These are phyloP conservation scores for Drosophila prosaltans DNA, from an alignment of 1,140 invertebrate genomes.

Conservation along the genomic window DNA sequence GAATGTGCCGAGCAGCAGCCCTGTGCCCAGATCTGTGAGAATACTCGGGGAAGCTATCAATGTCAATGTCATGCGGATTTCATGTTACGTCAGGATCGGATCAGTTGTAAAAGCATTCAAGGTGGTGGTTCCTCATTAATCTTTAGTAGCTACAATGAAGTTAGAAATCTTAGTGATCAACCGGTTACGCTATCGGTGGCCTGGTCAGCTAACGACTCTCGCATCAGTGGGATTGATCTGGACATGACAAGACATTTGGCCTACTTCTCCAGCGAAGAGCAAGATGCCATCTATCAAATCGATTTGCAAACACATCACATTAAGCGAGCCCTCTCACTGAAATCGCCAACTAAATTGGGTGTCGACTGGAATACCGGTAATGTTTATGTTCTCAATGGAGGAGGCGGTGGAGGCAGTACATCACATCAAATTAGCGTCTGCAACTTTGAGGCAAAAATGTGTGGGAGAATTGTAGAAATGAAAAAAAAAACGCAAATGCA, in stretches of 20 bases:
- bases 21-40: constrained; percentile 92
- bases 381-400: constrained; percentile 88
- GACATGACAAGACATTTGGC: constrained; percentile 75
- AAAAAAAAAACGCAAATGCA: constrained; percentile 38
- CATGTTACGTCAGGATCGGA: constrained; percentile 85
- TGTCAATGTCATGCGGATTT: constrained; percentile 90
- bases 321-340: constrained; percentile 84
- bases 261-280: constrained; percentile 82
- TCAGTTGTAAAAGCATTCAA: constrained; percentile 88
- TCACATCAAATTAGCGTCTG: constrained; percentile 84
- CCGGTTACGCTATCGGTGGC: constrained; percentile 79
- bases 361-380: constrained; percentile 91
- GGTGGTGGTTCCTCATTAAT: constrained; percentile 83
- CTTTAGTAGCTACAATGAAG: constrained; percentile 84
- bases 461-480: constrained; percentile 85
- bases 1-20: constrained; percentile 87
- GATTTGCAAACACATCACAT: constrained; percentile 55
- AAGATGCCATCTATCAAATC: constrained; percentile 71
- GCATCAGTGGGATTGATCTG: constrained; percentile 84
- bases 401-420: constrained; percentile 82
- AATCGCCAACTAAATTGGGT: constrained; percentile 87
- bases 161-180: constrained; percentile 83
- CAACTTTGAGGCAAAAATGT: constrained; percentile 84
- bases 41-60: constrained; percentile 88
- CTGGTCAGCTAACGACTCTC: constrained; percentile 81